Conservation (phyloP, 2,888 invertebrate species). For the Philereme transversata region DNA sequence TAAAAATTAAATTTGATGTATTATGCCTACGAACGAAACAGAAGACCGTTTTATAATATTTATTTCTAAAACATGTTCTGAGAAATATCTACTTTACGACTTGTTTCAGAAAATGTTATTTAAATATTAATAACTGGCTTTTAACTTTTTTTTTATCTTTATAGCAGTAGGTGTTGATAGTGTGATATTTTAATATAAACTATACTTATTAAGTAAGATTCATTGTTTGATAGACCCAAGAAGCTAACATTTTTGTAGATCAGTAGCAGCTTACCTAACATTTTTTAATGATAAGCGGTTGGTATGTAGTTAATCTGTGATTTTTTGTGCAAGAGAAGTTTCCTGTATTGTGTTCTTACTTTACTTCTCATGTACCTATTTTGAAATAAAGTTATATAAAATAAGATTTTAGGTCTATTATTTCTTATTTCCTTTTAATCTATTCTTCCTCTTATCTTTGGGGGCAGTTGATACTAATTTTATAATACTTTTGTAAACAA, state of each 20-base stretch:
- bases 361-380: constrained; percentile 62
- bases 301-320: constrained; percentile 70
- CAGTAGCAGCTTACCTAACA: constrained; percentile 59
- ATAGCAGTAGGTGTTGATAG: constrained; percentile 78
- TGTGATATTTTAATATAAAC: constrained; percentile 77
- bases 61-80: too few species aligned
- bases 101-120: too few species aligned
- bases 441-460: too few species aligned
- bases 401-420: constrained; percentile 44
- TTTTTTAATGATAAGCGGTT: constrained; percentile 24
- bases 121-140: neutral
- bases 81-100: too few species aligned
- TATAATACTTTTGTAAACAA: too few species aligned
- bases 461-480: too few species aligned
- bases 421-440: neutral
- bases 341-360: constrained; percentile 60
- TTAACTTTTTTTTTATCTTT: neutral
- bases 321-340: constrained; percentile 72
- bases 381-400: constrained; percentile 78
- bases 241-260: constrained; percentile 54
- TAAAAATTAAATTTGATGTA: too few species aligned
- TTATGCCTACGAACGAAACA: too few species aligned
- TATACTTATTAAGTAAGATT: neutral
- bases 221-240: constrained; percentile 33
- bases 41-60: too few species aligned